A percentile compares a stretch with the other conserved stretches of the same genome.
Evolutionary conservation across 2,113 vertebrate genomes (phyloP).

Genomic region (Mustela nigripes): DNA sequence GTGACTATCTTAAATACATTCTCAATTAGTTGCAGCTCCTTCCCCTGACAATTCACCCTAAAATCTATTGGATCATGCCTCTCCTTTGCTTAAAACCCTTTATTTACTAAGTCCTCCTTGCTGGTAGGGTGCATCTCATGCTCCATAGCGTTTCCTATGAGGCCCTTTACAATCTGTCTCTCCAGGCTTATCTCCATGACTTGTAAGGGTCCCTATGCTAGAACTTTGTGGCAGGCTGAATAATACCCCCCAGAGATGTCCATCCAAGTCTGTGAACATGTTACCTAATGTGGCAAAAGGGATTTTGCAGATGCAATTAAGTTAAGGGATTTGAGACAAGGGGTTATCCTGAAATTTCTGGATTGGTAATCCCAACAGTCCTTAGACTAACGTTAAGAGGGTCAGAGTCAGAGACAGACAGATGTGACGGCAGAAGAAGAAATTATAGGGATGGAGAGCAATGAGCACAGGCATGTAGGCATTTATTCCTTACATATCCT

Average conservation of each 20-base stretch:
- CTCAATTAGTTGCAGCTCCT: neutral
- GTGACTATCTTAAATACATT: neutral
- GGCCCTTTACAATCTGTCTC: neutral
- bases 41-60: neutral
- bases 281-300: neutral
- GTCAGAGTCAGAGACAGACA: neutral
- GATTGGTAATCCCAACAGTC: neutral
- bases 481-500: too few relatives aligned
- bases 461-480: neutral
- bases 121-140: neutral
- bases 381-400: neutral
- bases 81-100: neutral
- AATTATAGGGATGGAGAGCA: too few relatives aligned
- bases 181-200: neutral
- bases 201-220: neutral
- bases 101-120: neutral
- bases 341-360: neutral
- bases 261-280: neutral
- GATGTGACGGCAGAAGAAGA: neutral
- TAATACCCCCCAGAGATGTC: neutral
- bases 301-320: neutral
- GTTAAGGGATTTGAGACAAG: neutral
- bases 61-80: neutral
- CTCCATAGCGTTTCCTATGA: neutral
- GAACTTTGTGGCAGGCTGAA: neutral